Percentiles rank a stretch among this genome's conserved stretches.
Evolutionary conservation across 2,113 vertebrate genomes (phyloP).

Genomic region (Sminthopsis crassicaudata): DNA sequence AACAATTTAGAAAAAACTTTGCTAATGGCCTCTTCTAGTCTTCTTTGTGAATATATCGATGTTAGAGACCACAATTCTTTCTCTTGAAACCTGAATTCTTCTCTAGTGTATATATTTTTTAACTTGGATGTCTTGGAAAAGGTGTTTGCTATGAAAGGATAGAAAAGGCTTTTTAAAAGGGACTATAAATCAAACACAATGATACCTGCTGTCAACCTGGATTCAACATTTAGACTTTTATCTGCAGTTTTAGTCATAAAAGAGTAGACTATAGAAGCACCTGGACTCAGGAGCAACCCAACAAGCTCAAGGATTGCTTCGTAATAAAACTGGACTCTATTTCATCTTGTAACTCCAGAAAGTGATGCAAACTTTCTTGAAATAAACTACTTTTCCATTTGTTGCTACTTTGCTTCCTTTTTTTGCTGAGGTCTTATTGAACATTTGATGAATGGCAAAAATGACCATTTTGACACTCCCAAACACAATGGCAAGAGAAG

Average conservation of each 20-base stretch:
- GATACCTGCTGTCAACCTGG: slow-evolving; percentile 48
- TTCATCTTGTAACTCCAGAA: slow-evolving; percentile 5
- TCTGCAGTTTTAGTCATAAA: slow-evolving; percentile 26
- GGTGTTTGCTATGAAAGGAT: slow-evolving; percentile 37
- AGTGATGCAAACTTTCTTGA: slow-evolving; percentile 36
- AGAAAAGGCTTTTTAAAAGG: slow-evolving; percentile 69
- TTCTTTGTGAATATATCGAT: slow-evolving; percentile 47
- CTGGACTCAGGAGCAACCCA: slow-evolving; percentile 36
- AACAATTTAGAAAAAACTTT: slow-evolving; percentile 54
- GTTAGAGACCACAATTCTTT: slow-evolving; percentile 15
- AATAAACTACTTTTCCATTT: slow-evolving; percentile 1
- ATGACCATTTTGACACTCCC: background rate
- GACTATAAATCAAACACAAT: slow-evolving; percentile 51
- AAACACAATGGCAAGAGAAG: background rate
- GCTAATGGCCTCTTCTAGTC: slow-evolving; percentile 36
- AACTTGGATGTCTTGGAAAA: slow-evolving; percentile 44
- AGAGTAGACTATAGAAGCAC: slow-evolving; percentile 4
- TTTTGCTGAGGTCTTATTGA: background rate
- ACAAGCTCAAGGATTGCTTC: background rate
- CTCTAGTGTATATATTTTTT: background rate
- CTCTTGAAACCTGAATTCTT: slow-evolving; percentile 22
- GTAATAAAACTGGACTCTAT: slow-evolving; percentile 35
- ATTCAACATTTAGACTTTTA: slow-evolving; percentile 51
- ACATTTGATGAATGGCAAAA: background rate
- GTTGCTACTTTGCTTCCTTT: background rate